Base-by-base conservation (phyloP, 2,113 vertebrate genomes). In the Coregonus clupeaformis region DNA sequence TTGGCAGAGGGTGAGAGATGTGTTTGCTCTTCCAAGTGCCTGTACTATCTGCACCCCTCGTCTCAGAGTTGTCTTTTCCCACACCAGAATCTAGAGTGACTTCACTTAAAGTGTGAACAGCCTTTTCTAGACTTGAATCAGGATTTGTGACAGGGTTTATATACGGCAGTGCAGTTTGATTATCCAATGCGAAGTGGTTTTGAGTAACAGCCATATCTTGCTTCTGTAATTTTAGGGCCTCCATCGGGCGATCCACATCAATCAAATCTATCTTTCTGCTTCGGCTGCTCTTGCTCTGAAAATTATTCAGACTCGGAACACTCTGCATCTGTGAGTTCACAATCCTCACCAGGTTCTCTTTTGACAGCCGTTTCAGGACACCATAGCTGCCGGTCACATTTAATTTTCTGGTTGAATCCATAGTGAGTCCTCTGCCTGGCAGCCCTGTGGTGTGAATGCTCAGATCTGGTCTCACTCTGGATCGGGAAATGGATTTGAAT, bases 251-350 rank as follows among this genome's bases (percentile, higher is more conserved):
- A 86, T 91, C 89, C 82, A 91, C 90, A 82, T 92, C 86, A 84
- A 93, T 92, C 87, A 92, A 87, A 86, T 93, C 92, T 72, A 91
- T 87, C 84, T 93, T 94, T 74, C 91, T 88, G 83, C 91, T 93
- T 70, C 90, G 85, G 72, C 87, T 91, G 75, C 85, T 89, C 86
- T 92, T 92, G 81, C 85, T 88, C 1, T 83, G 86, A 73, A 42
- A 11, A 42, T 42, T 0, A 42, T 42, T 42, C 36, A 42, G 9
- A 12, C 36, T 42, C 36, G 2, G 36, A 42, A 42, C 36, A 42
- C 36, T 42, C 36, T 42, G 36, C 36, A 93, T 91, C 81, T 92
- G 91, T 73, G 92, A 92, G 87, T 93, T 93, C 66, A 92, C 89
- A 30, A 93, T 92, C 77, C 91, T 81, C 18, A 94, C 91, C 2